These are phyloP conservation scores for Lepidotrigona ventralis DNA, from an alignment of 1,140 invertebrate species.

Conservation along the genomic window DNA sequence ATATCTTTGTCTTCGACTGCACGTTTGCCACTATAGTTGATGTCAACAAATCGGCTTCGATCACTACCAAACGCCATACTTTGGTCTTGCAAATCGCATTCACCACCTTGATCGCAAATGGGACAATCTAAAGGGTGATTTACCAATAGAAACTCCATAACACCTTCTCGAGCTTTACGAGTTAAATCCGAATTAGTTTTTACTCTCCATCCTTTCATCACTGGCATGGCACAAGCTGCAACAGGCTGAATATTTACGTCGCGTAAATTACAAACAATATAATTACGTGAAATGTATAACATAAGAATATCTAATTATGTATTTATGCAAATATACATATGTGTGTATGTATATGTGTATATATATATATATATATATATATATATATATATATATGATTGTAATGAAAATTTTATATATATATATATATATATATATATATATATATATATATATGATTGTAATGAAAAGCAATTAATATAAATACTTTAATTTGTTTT, in stretches of 20 bases:
- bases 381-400: too few relatives aligned
- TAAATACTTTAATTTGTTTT: constrained; percentile 91
- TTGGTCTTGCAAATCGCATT: constrained; percentile 99
- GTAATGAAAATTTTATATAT: background rate
- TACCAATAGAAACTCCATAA: constrained; percentile 99
- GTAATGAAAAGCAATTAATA: constrained; percentile 61
- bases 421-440: too few relatives aligned
- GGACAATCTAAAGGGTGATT: constrained; percentile 99
- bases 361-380: background rate
- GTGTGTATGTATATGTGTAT: background rate
- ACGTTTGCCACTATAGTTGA: constrained; percentile 96
- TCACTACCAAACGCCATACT: constrained; percentile 99
- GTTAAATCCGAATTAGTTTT: constrained; percentile 99
- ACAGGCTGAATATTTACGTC: constrained; percentile 88
- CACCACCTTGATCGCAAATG: constrained; percentile 99
- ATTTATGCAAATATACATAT: background rate
- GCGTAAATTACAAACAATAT: constrained; percentile 2
- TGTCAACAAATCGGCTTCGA: constrained; percentile 95
- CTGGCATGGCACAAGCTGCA: constrained; percentile 99
- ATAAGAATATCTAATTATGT: background rate
- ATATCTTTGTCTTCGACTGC: constrained; percentile 99
- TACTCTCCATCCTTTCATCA: constrained; percentile 98
- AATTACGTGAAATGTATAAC: background rate
- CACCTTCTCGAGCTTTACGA: constrained; percentile 96
- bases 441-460: too few relatives aligned